Base-by-base conservation (phyloP, 2,797 vertebrate genomes). In the Hippocampus kuda region DNA sequence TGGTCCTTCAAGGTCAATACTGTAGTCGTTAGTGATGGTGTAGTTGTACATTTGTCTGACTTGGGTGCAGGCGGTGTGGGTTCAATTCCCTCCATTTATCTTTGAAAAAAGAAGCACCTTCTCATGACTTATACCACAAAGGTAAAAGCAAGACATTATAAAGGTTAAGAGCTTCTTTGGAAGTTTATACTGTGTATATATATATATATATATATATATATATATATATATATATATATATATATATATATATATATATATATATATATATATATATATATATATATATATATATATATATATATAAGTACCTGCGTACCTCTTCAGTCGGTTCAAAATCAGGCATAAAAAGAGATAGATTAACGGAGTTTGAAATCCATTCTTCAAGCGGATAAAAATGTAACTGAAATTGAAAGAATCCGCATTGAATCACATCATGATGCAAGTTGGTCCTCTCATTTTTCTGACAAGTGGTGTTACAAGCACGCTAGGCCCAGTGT, bases 1-100 rank as follows among this genome's bases (percentile, higher is more conserved):
- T 34, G 34, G 34, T 34, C 34, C 4, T 38, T 8, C 6, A 38
- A 38, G 34, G 34, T 38, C 34, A 38, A 7, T 38, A 38, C 89
- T 46, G 44, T 15, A 13, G 44, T 12, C 3, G 13, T 15, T 13
- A 46, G 3, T 46, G 44, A 46, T 44, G 12, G 42, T 44, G 42
- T 44, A 44, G 42, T 44, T 10, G 42, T 44, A 13, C 42, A 13
- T 44, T 44, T 13, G 1, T 3, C 42, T 38, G 34, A 38, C 34
- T 38, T 38, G 34, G 34, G 34, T 38, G 34, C 34, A 8, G 34
- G 34, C 34, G 12, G 11, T 11, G 12, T 44, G 12, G 10, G 42
- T 44, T 53, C 22, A 53, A 20, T 20, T 51, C 15, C 20, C 15
- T 38, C 34, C 7, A 38, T 38, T 38, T 38, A 38, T 38, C 7